phyloP scores from a whole-genome alignment of 2,888 invertebrate genomes.

The Pemphredon lugubris region DNA sequence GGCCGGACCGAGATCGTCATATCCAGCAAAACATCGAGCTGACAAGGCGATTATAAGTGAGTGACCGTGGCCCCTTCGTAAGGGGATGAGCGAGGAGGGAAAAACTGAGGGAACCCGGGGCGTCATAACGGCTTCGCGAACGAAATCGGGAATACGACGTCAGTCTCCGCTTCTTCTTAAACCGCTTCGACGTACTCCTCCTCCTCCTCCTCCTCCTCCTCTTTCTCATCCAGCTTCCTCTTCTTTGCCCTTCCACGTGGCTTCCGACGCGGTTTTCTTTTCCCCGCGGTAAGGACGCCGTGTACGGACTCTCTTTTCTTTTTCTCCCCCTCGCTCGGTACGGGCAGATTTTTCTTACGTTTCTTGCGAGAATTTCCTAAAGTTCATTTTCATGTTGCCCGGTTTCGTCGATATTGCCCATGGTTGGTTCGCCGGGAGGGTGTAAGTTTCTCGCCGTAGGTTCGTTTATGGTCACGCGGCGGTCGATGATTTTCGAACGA shows the following conservation, averaged over 20 bases:
- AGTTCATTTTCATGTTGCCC: conserved; percentile 24
- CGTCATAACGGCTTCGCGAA: conserved; percentile 60
- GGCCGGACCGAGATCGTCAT: conserved; percentile 54
- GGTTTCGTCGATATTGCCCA: too few relatives aligned
- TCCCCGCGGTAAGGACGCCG: background rate
- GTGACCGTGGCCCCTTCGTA: conserved; percentile 38
- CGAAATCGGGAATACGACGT: conserved; percentile 49
- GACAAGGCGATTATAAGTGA: conserved; percentile 73
- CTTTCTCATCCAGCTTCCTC: background rate
- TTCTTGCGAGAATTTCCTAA: conserved; percentile 11
- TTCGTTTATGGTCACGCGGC: too few relatives aligned
- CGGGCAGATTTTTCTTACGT: conserved; percentile 9
- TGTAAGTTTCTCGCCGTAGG: too few relatives aligned
- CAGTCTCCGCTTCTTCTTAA: conserved; percentile 1
- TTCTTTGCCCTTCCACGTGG: conserved; percentile 2
- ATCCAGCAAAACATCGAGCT: conserved; percentile 67
- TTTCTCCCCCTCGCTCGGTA: conserved; percentile 5
- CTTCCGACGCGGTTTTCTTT: background rate
- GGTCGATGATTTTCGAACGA: too few relatives aligned
- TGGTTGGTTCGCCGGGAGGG: too few relatives aligned
- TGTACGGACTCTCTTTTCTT: background rate
- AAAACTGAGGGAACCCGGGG: conserved; percentile 12
- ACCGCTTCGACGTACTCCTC: background rate
- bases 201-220: background rate
- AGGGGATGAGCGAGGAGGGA: conserved; percentile 27